Percentiles rank a stretch among this genome's conserved stretches.
Conservation (phyloP, 2,888 invertebrate genomes). For the Tachina fera region DNA sequence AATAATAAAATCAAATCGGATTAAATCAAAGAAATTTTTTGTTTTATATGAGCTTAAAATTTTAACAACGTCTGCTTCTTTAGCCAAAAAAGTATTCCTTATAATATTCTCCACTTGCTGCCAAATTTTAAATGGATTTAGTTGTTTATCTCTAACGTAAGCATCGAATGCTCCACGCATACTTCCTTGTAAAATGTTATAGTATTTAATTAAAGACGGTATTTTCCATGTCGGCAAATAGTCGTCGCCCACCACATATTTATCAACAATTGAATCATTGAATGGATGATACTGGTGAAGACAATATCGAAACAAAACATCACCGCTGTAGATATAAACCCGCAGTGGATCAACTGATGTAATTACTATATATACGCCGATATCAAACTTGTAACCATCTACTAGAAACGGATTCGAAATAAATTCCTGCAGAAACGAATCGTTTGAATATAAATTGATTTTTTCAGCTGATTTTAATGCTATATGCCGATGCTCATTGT, state of each 20-base stretch:
- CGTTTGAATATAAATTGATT: slow-evolving; percentile 87
- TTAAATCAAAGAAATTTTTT: slow-evolving; percentile 95
- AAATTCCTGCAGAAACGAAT: slow-evolving; percentile 95
- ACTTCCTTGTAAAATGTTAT: slow-evolving; percentile 88
- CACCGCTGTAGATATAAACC: slow-evolving; percentile 94
- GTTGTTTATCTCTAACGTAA: slow-evolving; percentile 87
- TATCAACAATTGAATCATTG: slow-evolving; percentile 89
- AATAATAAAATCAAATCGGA: slow-evolving; percentile 96
- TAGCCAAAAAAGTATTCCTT: slow-evolving; percentile 86
- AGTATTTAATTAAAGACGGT: slow-evolving; percentile 88
- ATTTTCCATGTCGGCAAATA: slow-evolving; percentile 98
- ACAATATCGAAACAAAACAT: slow-evolving; percentile 95
- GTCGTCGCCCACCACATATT: slow-evolving; percentile 97
- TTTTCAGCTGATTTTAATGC: slow-evolving; percentile 88
- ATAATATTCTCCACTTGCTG: slow-evolving; percentile 91
- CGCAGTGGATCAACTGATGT: slow-evolving; percentile 96
- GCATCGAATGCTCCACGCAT: slow-evolving; percentile 95
- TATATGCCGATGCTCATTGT: slow-evolving; percentile 95
- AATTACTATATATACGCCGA: slow-evolving; percentile 95
- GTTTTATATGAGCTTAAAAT: slow-evolving; percentile 84
- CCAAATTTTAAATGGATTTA: slow-evolving; percentile 91
- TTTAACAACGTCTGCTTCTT: slow-evolving; percentile 88
- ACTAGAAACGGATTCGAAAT: slow-evolving; percentile 94
- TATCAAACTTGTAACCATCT: slow-evolving; percentile 97
- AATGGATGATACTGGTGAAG: slow-evolving; percentile 95